Percentiles rank a stretch among this genome's conserved stretches.
These are phyloP conservation scores for Gavialis gangeticus DNA, from an alignment of 2,113 vertebrate genomes.

Conservation along the genomic window DNA sequence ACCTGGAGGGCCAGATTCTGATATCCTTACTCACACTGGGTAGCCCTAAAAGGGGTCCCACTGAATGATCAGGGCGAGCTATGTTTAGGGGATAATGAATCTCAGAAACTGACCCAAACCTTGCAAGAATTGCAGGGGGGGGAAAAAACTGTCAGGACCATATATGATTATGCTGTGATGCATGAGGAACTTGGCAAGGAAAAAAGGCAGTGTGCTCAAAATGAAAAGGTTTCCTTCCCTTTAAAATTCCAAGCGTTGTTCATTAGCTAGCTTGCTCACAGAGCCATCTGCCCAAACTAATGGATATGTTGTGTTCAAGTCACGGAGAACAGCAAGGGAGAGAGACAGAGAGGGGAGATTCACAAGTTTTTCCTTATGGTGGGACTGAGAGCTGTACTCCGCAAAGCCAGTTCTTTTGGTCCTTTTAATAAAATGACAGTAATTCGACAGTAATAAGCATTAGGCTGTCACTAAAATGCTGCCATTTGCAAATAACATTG, in stretches of 20 bases:
- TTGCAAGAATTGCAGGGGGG: fast-evolving
- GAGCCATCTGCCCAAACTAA: not conserved
- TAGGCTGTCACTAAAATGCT: conserved; percentile 46
- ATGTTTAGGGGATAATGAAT: not conserved
- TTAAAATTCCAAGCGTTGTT: not conserved
- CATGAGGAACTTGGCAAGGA: not conserved
- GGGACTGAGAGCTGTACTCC: conserved; percentile 34
- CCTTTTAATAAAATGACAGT: conserved; percentile 63
- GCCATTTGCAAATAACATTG: conserved; percentile 57
- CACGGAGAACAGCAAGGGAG: fast-evolving
- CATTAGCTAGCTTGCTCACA: not conserved
- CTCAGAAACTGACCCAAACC: not conserved
- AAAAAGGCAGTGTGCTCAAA: not conserved
- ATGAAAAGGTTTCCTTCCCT: not conserved
- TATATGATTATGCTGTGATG: not conserved
- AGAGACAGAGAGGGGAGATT: not conserved
- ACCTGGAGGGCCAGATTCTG: not conserved
- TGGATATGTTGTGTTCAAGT: not conserved
- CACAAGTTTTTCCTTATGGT: not conserved
- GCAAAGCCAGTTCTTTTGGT: conserved; percentile 41
- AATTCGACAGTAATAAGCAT: conserved; percentile 71
- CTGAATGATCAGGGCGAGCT: not conserved
- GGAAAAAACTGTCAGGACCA: not conserved
- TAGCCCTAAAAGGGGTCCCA: not conserved
- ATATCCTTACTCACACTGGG: not conserved